These are phyloP conservation scores for Drosophila sechellia DNA, from an alignment of 1,140 invertebrate species.

Conservation along the genomic window DNA sequence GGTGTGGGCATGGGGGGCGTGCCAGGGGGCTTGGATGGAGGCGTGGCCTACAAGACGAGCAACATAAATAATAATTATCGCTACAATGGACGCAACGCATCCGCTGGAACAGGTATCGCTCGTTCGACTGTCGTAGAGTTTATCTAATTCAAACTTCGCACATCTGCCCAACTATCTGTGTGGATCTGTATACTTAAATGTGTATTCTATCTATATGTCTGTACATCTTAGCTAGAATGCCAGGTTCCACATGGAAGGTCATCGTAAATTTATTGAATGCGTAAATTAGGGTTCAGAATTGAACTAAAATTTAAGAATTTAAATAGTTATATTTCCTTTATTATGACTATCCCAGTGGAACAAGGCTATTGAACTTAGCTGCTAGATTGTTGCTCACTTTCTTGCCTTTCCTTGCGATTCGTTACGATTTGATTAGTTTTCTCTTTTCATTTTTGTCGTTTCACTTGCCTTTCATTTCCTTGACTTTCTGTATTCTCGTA, in stretches of 20 bases:
- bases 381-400: conserved; percentile 41
- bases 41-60: conserved; percentile 75
- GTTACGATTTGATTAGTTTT: conserved; percentile 21
- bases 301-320: neutral
- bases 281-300: too few species aligned
- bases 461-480: conserved; percentile 45
- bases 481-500: conserved; percentile 27
- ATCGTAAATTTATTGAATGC: neutral
- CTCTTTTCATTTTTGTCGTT: conserved; percentile 23
- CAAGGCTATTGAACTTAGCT: conserved; percentile 12
- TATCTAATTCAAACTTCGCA: conserved; percentile 28
- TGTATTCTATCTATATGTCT: conserved; percentile 6
- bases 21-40: conserved; percentile 42
- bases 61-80: conserved; percentile 84
- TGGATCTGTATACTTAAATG: conserved; percentile 11
- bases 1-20: conserved; percentile 37
- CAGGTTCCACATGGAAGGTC: neutral
- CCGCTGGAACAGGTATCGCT: conserved; percentile 82
- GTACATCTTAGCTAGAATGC: neutral
- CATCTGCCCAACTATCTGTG: conserved; percentile 7
- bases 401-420: conserved; percentile 28
- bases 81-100: conserved; percentile 83
- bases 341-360: neutral
- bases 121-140: conserved; percentile 64
- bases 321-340: neutral